Base-by-base conservation (phyloP, 2,888 invertebrate species). In the Anoncus sp. region DNA sequence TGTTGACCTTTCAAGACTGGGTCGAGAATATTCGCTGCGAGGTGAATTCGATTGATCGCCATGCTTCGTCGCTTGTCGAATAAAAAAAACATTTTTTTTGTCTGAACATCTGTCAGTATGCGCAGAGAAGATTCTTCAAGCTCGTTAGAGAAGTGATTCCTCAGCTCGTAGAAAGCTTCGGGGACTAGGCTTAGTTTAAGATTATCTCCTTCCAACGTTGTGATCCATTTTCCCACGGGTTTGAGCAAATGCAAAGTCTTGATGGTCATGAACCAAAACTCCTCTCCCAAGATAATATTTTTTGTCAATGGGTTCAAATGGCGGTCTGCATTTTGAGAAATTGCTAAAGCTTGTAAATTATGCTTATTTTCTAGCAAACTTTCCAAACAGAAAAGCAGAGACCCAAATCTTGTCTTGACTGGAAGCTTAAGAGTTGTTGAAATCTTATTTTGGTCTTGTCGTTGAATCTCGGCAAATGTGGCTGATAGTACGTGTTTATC, bases 341-440 rank as follows among this genome's bases (percentile, higher is more conserved):
- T 75, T 0, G 75, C 72, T 14, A 77, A 31, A 7, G 59, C 66
- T 63, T 75, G 40, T 3, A 78, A 59, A 66, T 70, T 60, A 5
- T 57, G 53, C 51, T 73, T 65, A 22, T 81, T 81, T n/a, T 57
- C 45, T 4, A 59, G 3, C 10, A 77, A 12, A 65, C 76, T 79
- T 12, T 70, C 62, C 5, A 77, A 67, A 31, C 72, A 77, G 24
- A 59, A 47, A 12, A 80, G 16, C 2, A 63, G 35, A 1, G 77
- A 80, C 20, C 80, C 77, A 31, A 74, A 79, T 22, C 80, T 27
- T 10, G 82, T 82, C 43, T 77, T 72, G 1, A 70, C 79, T 7
- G 75, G 79, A 49, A 80, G 22, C 65, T 81, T 81, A 9, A 82
- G 67, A 27, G 75, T 75, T 3, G 12, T 75, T 3, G 14, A 27